Base-by-base conservation (phyloP, 2,797 vertebrate species). In the Florisuga fusca region DNA sequence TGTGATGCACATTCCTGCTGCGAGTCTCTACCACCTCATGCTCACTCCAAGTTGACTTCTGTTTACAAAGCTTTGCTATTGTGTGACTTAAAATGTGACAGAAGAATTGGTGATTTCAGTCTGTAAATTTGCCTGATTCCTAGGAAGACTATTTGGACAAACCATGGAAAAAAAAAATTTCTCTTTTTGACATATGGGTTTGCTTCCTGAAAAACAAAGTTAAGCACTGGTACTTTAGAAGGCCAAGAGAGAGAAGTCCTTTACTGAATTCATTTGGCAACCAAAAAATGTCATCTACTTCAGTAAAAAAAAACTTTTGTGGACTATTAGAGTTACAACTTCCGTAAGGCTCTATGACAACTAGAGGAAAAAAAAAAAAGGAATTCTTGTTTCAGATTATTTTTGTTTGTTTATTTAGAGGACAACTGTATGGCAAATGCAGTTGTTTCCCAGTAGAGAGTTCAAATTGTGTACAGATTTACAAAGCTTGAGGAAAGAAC, bases 381-480 rank as follows among this genome's bases (percentile, higher is more conserved):
- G 43, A 76, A 72, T 87, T 74, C 62, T 94, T 87, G 27, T 25
- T 95, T 58, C 84, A 41, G 54, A 78, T 77, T 48, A 38, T 84
- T 94, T 62, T 87, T 78, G 27, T 95, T 91, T 93, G 33, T 89
- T 95, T 83, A 78, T 93, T 92, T 95, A 67, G 84, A 92, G 54
- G 74, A 95, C 61, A 95, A 93, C 77, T 94, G 41, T 93, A 90
- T 95, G 94, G 93, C 86, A 96, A 93, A 90, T 80, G 71, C 67
- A 91, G 86, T 92, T 71, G 69, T 97, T 97, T 93, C 92, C 92
- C 96, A 84, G 68, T 94, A 95, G 93, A 92, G 73, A 79, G 21
- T 23, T 81, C 71, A 92, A 96, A 36, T 82, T 96, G 84, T 96
- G 96, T 95, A 89, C 78, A 95, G 92, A 95, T 95, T 91, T 84